Evolutionary conservation across 2,888 invertebrate genomes (phyloP), one percentile per base, ranked within the genome.

Genomic region (Phyto melanocephala): DNA sequence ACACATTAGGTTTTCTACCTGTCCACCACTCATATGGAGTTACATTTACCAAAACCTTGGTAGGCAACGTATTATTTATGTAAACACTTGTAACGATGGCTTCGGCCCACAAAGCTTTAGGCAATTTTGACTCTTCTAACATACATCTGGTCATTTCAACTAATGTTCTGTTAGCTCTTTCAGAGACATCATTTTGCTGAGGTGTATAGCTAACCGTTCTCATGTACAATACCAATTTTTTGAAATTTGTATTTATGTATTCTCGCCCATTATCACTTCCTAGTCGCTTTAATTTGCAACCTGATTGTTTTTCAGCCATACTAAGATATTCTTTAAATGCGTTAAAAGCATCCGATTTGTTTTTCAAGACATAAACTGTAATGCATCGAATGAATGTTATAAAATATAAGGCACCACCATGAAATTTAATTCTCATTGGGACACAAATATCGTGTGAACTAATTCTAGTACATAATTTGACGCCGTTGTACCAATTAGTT

Each of bases 371-470:
- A 52, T 52, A 22, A 3, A 52, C 52, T 13, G 22, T 22, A 24
- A 52, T 24, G 17, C 24, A 52, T 2, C 52, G 42, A 20, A 47
- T 47, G 40, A 83, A 81, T 1, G 81, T 80, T 17, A 81, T 68
- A 24, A 84, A 50, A 37, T 84, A 81, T 54, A 54, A 54, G 1
- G 80, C 56, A 24, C 77, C 83, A 33, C 81, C 81, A 40, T 65
- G 56, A 1, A 83, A 83, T 28, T 62, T 76, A 22, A 47, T 37
- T 28, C 17, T 70, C 15, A 85, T 58, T 35, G 80, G 74, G 1
- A 70, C 70, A 54, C 80, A 84, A 11, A 83, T 68, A 24, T 81
- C 78, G 78, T 71, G 47, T 81, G 79, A 17, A 80, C 60, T 17
- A 84, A 54, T 24, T 82, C 76, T 33, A 80, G 28, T 28, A 28